Conservation (phyloP, 1,140 invertebrate genomes). For the Eriosoma lanigerum region DNA sequence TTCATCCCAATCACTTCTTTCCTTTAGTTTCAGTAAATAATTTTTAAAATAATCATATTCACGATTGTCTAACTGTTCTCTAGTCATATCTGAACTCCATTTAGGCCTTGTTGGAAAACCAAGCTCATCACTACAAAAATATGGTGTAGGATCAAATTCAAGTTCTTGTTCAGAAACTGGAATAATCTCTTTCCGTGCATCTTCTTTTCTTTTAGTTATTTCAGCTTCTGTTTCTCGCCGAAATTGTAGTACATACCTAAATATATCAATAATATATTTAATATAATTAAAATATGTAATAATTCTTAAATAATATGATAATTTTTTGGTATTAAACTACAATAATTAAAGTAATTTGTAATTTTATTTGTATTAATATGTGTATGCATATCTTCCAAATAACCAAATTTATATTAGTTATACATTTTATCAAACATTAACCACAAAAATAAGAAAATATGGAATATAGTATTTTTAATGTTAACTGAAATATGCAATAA, state of each 20-base stretch:
- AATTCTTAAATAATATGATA: too few species aligned
- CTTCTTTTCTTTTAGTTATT: constrained; percentile 66
- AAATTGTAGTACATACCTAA: constrained; percentile 73
- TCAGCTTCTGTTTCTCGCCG: constrained; percentile 72
- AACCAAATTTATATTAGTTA: too few species aligned
- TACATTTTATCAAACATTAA: too few species aligned
- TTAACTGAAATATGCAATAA: too few species aligned
- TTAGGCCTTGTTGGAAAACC: constrained; percentile 80
- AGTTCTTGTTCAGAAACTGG: constrained; percentile 64
- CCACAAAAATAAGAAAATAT: too few species aligned
- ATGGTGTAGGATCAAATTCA: constrained; percentile 71
- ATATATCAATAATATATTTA: too few species aligned
- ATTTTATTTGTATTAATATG: too few species aligned
- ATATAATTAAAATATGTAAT: too few species aligned
- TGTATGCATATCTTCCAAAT: too few species aligned
- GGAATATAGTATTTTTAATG: too few species aligned
- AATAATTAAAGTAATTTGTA: too few species aligned
- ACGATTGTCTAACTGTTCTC: constrained; percentile 70
- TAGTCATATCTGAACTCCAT: constrained; percentile 75
- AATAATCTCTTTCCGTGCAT: constrained; percentile 64
- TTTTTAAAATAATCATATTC: constrained; percentile 76
- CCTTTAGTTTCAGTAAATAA: constrained; percentile 65
- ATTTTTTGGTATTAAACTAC: too few species aligned
- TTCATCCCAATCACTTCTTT: constrained; percentile 59
- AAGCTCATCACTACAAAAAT: constrained; percentile 68